Base-by-base conservation (phyloP, 2,888 invertebrate species). In the Ceriagrion tenellum region DNA sequence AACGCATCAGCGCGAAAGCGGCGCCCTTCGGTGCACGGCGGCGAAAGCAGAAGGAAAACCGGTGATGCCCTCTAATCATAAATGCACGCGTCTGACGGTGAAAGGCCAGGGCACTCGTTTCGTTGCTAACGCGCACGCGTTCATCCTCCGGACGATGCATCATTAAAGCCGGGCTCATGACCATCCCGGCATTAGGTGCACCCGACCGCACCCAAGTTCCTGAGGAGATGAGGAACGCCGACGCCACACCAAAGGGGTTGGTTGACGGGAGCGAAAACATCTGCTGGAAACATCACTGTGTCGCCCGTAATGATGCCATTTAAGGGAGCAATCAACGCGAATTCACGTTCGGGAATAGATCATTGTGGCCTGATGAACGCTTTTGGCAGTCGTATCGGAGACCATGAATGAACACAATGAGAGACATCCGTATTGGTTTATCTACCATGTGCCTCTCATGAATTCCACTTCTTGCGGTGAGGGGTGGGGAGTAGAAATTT, bases 1-100 rank as follows among this genome's bases (percentile, higher is more conserved):
- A 81, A 12, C 81, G 81, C 81, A 81, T 81, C 35, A 35, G 81
- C 81, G 81, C 30, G 35, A 23, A 20, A 26, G 59, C 59, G n/a
- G 81, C 81, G 26, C 81, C 74, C 81, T 35, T 16, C 59, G 35
- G 16, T 81, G 81, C 81, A 81, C 35, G 81, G 30, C 16, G 81
- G 69, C 23, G 26, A 69, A 81, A 30, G 81, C 35, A 81, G 35
- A 30, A 81, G 81, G 81, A 35, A 81, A 69, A 81, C 81, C 16
- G 35, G 12, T 18, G 35, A 2, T 18, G 0, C 35, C 35, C 30
- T 35, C 81, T 81, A 16, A 35, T 81, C 81, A 81, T 16, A 35
- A 81, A 81, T 81, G 81, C 81, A 81, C 81, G 81, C 81, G 81
- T 81, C 81, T 81, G 81, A 81, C 16, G 81, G 81, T 35, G 81